Base-by-base conservation (phyloP, 2,888 invertebrate species). In the Tyria jacobaeae region DNA sequence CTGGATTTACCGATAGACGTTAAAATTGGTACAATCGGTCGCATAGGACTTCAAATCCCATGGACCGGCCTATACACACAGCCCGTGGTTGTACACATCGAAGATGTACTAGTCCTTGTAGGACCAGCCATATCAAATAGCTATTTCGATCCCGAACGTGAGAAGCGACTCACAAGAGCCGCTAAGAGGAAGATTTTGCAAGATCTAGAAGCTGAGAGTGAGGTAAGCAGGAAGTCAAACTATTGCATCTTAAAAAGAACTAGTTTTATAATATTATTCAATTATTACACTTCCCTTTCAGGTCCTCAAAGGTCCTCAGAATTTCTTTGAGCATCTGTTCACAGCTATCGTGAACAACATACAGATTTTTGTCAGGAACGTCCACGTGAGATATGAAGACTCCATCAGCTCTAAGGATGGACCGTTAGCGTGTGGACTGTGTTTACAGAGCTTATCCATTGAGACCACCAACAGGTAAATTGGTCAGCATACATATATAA, bases 371-470 rank as follows among this genome's bases (percentile, higher is more conserved):
- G 94, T 97, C 31, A 95, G 96, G 66, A 97, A 97, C 84, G 95
- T 98, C 51, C 97, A 98, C 87, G 94, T 98, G 62, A 94, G 97
- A 68, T 97, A 97, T 79, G 97, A 97, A 85, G 97, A 97, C 82
- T 95, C 95, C 9, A 94, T 96, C 70, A 95, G 96, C 69, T 95
- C 95, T 52, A 94, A 94, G 48, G 95, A 95, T 65, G 94, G 94
- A 15, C 95, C 96, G 5, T 90, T 97, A 75, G 96, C 97, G 0
- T 96, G 96, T 81, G 97, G 97, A 2, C 81, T 97, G 35, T 97
- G 97, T 85, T 92, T 98, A 62, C 96, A 97, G 79, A 96, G 95
- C 73, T 90, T 97, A 70, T 96, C 96, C 0, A 96, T 97, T 70
- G 96, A 97, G 85, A 97, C 97, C 9, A 97, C 97, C 3, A 97